Base-by-base conservation (phyloP, 2,113 vertebrate species). In the Sarotherodon lohbergeri region DNA sequence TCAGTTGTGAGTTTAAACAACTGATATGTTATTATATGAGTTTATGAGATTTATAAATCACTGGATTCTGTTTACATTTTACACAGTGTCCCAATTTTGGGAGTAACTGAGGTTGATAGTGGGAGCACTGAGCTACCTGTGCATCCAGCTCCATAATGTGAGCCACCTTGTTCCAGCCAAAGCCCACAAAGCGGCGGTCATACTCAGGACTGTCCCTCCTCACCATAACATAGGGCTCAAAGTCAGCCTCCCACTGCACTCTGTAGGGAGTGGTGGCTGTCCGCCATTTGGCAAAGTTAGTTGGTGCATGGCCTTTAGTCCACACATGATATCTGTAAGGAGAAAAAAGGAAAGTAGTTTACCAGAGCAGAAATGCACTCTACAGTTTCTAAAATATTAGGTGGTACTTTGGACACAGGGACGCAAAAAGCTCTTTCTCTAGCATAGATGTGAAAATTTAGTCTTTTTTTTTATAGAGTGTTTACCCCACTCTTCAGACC, bases 111-210 rank as follows among this genome's bases (percentile, higher is more conserved):
- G 43, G 43, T 48, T 76, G 14, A 48, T 16, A 17, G 29, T 19
- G 43, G 71, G 43, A 76, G 5, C 14, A 29, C 68, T 17, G 68
- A 76, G 24, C 29, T 93, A 99, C 99, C 98, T 99, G 98, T 7
- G 98, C 99, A 39, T 99, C 99, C 94, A 99, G 91, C 88, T 99
- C 99, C 99, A 99, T 99, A 95, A 99, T 98, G 91, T 99, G 99
- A 85, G 98, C 97, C 93, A 99, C 99, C 95, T 99, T 99, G 95
- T 99, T 99, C 99, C 99, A 99, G 90, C 99, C 99, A 17, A 99
- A 99, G 55, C 99, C 99, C 91, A 99, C 98, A 68, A 99, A 99
- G 82, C 98, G 96, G 16, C 98, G 97, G 96, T 99, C 99, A 0
- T 99, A 99, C 94, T 99, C 98, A 0, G 99, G 98, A 94, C 98